Evolutionary conservation across 2,888 invertebrate genomes (phyloP), one percentile per base, ranked within the genome.

Genomic region (Tetramorium bicarinatum): DNA sequence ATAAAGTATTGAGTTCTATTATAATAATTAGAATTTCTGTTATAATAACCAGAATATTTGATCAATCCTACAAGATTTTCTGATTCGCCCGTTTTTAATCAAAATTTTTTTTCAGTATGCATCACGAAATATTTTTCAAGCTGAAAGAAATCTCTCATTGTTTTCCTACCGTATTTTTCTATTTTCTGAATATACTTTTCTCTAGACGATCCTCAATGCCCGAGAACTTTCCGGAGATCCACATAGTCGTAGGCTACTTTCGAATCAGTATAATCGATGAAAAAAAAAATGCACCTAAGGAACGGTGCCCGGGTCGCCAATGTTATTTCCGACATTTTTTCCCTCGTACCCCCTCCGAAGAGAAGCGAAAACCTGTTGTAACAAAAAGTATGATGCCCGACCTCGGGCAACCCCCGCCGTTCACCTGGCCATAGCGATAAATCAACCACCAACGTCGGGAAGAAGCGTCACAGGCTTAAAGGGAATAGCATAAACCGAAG

Each of bases 371-470:
- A 79, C 75, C 67, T 44, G 79, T 79, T 79, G 25, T 59, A 59
- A 82, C 29, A 84, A 75, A 82, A 86, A 85, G 82, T 77, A 52
- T 64, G 59, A 82, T 79, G 80, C 87, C 77, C 77, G 91, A 91
- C 89, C 91, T 92, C 90, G 88, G 89, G 41, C 90, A 91, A 92
- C 85, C 89, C 87, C 29, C 75, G 82, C 85, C 72, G 49, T 85
- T 87, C 88, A 88, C 85, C 84, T 88, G 85, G 86, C 77, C 83
- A 44, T 67, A 64, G 82, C 82, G 64, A 89, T 87, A 87, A 89
- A 88, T 90, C 87, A 89, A 66, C 74, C 72, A 81, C 83, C 82
- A 77, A 82, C 80, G 82, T 75, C 84, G 85, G 76, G 79, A 76
- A 82, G 83, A 61, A 82, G 82, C 82, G 79, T 71, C 49, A 69